These are phyloP conservation scores for Oreotrochilus melanogaster DNA, from an alignment of 2,113 vertebrate species.

Conservation along the genomic window DNA sequence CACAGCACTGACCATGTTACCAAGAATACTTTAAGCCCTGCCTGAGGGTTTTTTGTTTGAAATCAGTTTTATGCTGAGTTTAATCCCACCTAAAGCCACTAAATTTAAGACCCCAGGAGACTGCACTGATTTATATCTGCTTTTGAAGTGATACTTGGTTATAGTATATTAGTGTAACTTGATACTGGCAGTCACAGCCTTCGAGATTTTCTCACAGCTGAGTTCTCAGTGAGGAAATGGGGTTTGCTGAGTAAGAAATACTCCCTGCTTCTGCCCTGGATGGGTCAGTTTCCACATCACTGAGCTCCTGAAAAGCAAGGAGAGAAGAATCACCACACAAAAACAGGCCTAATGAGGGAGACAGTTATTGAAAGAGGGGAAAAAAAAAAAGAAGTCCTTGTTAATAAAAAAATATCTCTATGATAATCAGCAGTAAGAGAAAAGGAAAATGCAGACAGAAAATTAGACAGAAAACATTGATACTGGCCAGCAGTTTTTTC, in stretches of 20 bases:
- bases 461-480: neutral
- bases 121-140: neutral
- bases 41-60: neutral
- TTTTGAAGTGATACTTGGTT: neutral
- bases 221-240: neutral
- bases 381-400: neutral
- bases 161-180: neutral
- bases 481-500: neutral
- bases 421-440: neutral
- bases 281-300: slow-evolving; percentile 10
- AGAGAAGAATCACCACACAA: neutral
- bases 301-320: slow-evolving; percentile 29
- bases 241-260: neutral
- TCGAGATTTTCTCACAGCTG: neutral
- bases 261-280: neutral
- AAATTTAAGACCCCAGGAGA: neutral
- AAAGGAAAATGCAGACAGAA: neutral
- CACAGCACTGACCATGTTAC: neutral
- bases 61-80: neutral
- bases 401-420: neutral
- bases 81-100: neutral
- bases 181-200: neutral
- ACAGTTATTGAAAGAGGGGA: neutral
- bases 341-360: neutral
- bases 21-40: neutral